Conservation (phyloP, 2,888 invertebrate genomes). For the Alcis repandata region DNA sequence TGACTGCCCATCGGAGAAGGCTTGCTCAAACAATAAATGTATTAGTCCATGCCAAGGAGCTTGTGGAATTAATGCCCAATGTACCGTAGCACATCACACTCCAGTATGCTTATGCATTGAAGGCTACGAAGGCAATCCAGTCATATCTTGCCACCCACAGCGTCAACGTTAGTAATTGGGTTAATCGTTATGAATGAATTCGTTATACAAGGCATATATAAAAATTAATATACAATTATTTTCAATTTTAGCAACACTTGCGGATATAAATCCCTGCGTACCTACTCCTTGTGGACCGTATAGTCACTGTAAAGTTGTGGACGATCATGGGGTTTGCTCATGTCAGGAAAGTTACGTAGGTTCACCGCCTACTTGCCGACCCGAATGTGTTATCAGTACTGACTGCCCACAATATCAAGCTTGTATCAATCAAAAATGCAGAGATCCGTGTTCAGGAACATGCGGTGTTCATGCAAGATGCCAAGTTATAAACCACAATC, state of each 20-base stretch:
- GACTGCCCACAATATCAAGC: conserved; percentile 91
- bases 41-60: conserved; percentile 93
- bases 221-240: conserved; percentile 35
- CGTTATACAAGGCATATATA: neutral
- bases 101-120: conserved; percentile 93
- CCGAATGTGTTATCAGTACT: conserved; percentile 92
- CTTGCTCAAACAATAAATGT: conserved; percentile 95
- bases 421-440: conserved; percentile 91
- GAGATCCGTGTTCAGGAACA: conserved; percentile 92
- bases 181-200: conserved; percentile 8
- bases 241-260: conserved; percentile 72
- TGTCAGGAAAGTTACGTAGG: conserved; percentile 92
- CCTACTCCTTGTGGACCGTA: conserved; percentile 93
- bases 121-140: conserved; percentile 93
- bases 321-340: conserved; percentile 92
- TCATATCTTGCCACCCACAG: conserved; percentile 83
- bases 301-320: conserved; percentile 90
- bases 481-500: conserved; percentile 92
- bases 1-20: conserved; percentile 91
- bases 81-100: conserved; percentile 93
- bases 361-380: conserved; percentile 91
- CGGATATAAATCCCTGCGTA: conserved; percentile 88
- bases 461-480: conserved; percentile 92
- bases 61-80: conserved; percentile 93
- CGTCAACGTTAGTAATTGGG: conserved; percentile 73